Evolutionary conservation across 2,888 invertebrate species (phyloP).

Genomic region (Schrankia costaestrigalis): DNA sequence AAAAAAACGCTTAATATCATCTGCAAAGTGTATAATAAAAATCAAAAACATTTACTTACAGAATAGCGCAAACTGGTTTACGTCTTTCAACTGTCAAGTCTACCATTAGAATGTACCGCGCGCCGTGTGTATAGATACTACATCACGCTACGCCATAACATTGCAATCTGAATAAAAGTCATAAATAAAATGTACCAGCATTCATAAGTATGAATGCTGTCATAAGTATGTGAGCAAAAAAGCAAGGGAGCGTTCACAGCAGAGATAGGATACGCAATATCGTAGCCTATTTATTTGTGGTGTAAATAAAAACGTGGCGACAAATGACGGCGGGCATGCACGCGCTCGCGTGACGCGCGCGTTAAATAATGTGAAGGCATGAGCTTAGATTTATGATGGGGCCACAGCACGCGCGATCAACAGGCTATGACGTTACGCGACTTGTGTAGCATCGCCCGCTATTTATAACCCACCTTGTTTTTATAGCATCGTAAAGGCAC

Average conservation of each 20-base stretch:
- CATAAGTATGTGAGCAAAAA: background rate
- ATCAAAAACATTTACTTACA: conserved; percentile 4
- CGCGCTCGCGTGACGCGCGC: conserved; percentile 43
- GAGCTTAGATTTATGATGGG: conserved; percentile 40
- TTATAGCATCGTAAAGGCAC: conserved; percentile 44
- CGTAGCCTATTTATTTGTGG: conserved; percentile 21
- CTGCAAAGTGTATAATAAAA: no score
- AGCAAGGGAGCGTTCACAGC: background rate
- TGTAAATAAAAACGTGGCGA: conserved; percentile 28
- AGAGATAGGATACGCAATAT: conserved; percentile 10
- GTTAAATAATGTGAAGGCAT: conserved; percentile 54
- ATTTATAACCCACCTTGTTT: conserved; percentile 34
- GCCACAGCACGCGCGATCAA: conserved; percentile 30
- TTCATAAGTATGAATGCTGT: no score
- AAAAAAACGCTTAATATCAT: no score
- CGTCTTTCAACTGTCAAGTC: conserved; percentile 6
- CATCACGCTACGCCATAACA: no score
- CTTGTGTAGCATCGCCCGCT: conserved; percentile 19
- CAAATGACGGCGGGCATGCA: conserved; percentile 34
- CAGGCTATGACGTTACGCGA: conserved; percentile 38
- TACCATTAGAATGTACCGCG: background rate
- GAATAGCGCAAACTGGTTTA: conserved; percentile 3
- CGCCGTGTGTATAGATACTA: no score
- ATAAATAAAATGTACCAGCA: conserved; percentile 27
- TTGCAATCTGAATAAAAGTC: conserved; percentile 18